Percentiles rank a stretch among this genome's conserved stretches.
phyloP scores from a whole-genome alignment of 2,888 invertebrate species.

The Stenurella melanura region DNA sequence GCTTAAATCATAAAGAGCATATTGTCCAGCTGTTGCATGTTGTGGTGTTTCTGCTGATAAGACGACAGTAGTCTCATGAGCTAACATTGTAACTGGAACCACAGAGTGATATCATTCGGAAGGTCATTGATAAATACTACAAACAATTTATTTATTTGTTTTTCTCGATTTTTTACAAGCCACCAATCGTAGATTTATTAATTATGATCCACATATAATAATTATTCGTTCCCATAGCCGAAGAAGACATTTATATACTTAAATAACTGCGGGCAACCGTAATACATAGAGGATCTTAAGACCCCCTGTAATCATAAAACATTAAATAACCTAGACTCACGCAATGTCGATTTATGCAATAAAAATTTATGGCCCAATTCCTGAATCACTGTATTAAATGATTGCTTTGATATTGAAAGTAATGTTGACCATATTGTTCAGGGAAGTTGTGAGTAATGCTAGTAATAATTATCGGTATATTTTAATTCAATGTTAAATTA shows the following conservation, averaged over 20 bases:
- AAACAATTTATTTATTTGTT: background rate
- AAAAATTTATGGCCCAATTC: conserved; percentile 22
- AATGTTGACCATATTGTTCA: background rate
- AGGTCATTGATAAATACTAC: too few species aligned
- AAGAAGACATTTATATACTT: conserved; percentile 41
- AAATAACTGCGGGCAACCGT: conserved; percentile 34
- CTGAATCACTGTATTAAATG: conserved; percentile 19
- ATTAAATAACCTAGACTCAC: conserved; percentile 34
- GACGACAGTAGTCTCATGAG: too few species aligned
- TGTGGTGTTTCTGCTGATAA: too few species aligned
- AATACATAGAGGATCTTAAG: background rate
- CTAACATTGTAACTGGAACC: too few species aligned
- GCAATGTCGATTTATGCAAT: conserved; percentile 29
- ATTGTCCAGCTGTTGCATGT: too few species aligned
- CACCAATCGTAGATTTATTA: background rate
- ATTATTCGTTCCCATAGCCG: conserved; percentile 23
- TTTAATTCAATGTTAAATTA: too few species aligned
- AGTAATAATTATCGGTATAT: background rate
- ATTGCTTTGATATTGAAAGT: conserved; percentile 18
- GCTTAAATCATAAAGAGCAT: too few species aligned
- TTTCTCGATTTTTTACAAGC: background rate
- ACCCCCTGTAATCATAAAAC: conserved; percentile 20
- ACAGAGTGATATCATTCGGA: too few species aligned
- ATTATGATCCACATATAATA: conserved; percentile 10
- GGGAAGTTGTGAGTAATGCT: background rate